Percentiles rank a stretch among this genome's conserved stretches.
Evolutionary conservation across 2,888 invertebrate species (phyloP).

Genomic region (Lamellibrachia satsuma): DNA sequence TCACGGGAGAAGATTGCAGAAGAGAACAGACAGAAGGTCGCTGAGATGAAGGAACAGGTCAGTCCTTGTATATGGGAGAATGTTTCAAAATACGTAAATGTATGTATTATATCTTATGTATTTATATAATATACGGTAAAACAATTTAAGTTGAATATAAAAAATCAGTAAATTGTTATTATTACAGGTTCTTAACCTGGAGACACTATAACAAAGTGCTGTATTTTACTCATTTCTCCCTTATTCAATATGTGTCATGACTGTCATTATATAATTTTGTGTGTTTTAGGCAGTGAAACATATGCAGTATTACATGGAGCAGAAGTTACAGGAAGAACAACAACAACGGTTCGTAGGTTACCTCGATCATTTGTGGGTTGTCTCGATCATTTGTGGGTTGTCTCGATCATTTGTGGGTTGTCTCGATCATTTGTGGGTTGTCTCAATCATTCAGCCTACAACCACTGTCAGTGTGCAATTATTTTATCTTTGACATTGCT

Average conservation of each 20-base stretch:
- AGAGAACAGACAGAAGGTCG: conserved; percentile 59
- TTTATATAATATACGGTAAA: no score
- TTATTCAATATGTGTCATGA: not conserved
- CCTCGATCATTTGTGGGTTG: no score
- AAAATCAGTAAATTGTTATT: no score
- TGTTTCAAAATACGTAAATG: not conserved
- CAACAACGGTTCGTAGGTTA: conserved; percentile 55
- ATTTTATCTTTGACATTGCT: no score
- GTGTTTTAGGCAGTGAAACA: conserved; percentile 43
- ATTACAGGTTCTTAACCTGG: no score
- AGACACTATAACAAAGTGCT: not conserved
- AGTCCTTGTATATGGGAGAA: not conserved
- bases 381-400: no score
- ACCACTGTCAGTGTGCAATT: no score
- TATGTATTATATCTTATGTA: not conserved
- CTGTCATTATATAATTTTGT: not conserved
- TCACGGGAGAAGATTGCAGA: conserved; percentile 58
- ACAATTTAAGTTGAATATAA: no score
- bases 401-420: no score
- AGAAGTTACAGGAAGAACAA: conserved; percentile 60
- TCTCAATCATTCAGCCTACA: no score
- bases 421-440: no score
- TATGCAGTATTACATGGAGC: conserved; percentile 59
- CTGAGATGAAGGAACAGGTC: conserved; percentile 61
- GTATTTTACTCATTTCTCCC: not conserved